Percentiles rank a stretch among this genome's conserved stretches.
These are phyloP conservation scores for Malurus melanocephalus DNA, from an alignment of 2,113 vertebrate genomes.

Conservation along the genomic window DNA sequence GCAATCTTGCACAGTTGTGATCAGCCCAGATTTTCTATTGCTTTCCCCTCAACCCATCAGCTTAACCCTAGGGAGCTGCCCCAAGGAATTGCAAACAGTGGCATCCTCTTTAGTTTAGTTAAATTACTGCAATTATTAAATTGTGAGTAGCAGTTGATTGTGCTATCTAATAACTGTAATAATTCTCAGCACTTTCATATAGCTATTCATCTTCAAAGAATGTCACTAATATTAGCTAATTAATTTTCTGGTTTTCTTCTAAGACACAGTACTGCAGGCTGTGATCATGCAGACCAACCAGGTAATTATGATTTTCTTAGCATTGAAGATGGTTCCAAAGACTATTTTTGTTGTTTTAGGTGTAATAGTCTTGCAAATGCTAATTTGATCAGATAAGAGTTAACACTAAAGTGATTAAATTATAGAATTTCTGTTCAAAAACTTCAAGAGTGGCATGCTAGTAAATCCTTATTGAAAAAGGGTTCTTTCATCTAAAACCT, in stretches of 20 bases:
- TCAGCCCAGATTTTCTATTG: not conserved
- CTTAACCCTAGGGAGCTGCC: not conserved
- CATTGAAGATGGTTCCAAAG: slow-evolving; percentile 27
- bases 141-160: not conserved
- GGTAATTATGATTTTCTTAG: slow-evolving; percentile 38
- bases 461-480: slow-evolving; percentile 20
- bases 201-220: slow-evolving; percentile 33
- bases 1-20: not conserved
- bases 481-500: slow-evolving; percentile 20
- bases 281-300: slow-evolving; percentile 32
- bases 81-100: not conserved
- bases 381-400: slow-evolving; percentile 47
- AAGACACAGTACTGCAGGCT: slow-evolving; percentile 13
- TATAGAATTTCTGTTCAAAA: slow-evolving; percentile 16
- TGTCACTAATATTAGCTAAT: slow-evolving; percentile 46
- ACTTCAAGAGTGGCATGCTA: slow-evolving; percentile 2
- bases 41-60: not conserved
- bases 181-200: slow-evolving; percentile 15
- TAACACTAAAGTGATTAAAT: slow-evolving; percentile 22
- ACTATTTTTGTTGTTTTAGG: slow-evolving; percentile 28
- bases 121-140: not conserved
- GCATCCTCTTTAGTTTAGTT: not conserved
- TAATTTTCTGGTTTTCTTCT: slow-evolving; percentile 46
- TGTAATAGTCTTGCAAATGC: slow-evolving; percentile 24
- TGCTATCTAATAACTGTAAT: slow-evolving; percentile 11